Conservation (phyloP, 2,797 vertebrate species). For the Oceanodroma leucorhoa region DNA sequence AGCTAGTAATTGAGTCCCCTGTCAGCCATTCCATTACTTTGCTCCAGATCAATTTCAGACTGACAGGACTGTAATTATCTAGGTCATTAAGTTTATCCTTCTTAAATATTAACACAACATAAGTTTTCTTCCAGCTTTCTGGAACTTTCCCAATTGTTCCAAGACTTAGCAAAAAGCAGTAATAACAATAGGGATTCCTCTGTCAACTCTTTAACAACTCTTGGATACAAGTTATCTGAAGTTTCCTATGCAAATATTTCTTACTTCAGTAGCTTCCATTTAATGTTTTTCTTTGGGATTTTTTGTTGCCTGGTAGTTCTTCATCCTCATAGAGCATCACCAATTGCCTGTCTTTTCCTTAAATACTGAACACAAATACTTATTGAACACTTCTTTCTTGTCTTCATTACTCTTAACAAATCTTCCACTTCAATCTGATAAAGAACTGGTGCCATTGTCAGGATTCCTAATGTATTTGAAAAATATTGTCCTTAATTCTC, state of each 20-base stretch:
- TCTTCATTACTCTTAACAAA: slow-evolving; percentile 12
- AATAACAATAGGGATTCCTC: not conserved
- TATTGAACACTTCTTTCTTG: slow-evolving; percentile 15
- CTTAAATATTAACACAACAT: slow-evolving; percentile 62
- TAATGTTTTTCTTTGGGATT: not conserved
- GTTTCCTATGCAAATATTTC: not conserved
- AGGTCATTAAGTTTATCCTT: slow-evolving; percentile 67
- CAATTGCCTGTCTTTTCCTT: slow-evolving; percentile 11
- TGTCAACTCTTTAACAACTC: not conserved
- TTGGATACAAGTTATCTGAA: not conserved
- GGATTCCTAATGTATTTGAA: slow-evolving; percentile 19
- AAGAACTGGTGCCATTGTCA: not conserved
- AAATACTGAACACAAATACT: not conserved
- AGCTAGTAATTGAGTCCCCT: slow-evolving; percentile 61
- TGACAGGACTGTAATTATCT: slow-evolving; percentile 64
- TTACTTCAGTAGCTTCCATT: not conserved
- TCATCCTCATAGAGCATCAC: not conserved
- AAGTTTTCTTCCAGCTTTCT: slow-evolving; percentile 46
- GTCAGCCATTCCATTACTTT: slow-evolving; percentile 58
- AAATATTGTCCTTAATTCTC: slow-evolving; percentile 33
- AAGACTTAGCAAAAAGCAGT: not conserved
- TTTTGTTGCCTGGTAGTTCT: not conserved
- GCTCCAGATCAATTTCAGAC: slow-evolving; percentile 59
- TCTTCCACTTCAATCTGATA: not conserved
- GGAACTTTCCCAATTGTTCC: slow-evolving; percentile 46